Evolutionary conservation across 2,888 invertebrate genomes (phyloP).

Genomic region (Agrotis puta): DNA sequence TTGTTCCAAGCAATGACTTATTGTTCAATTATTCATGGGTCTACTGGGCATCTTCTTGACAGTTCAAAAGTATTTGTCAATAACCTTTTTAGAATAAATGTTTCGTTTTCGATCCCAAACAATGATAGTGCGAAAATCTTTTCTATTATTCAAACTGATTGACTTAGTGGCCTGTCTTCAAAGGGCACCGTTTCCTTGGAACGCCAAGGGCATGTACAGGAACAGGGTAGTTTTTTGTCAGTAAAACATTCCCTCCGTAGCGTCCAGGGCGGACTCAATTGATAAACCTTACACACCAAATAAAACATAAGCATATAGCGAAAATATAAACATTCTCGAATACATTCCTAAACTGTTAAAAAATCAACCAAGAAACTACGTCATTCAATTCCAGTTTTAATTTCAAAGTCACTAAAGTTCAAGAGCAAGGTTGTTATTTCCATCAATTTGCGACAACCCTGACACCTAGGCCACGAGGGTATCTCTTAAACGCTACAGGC

Average conservation of each 20-base stretch:
- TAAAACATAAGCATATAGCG: no score
- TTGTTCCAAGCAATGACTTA: background rate
- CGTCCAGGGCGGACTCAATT: no score
- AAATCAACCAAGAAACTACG: background rate
- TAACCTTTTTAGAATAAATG: background rate
- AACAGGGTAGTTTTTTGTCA: no score
- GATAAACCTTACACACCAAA: no score
- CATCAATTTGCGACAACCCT: slow-evolving; percentile 63
- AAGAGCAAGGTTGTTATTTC: slow-evolving; percentile 37
- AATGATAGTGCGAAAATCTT: no score
- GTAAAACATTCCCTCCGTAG: no score
- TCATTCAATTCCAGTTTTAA: slow-evolving; percentile 33
- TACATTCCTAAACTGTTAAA: background rate
- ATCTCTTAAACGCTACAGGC: background rate
- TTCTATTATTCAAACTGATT: background rate
- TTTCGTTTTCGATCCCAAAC: background rate
- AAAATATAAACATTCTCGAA: background rate
- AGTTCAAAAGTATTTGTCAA: background rate
- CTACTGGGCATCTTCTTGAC: background rate
- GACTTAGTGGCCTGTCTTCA: no score
- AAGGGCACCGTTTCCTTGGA: no score
- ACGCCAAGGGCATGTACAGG: no score
- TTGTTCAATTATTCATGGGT: background rate
- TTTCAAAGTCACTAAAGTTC: slow-evolving; percentile 47
- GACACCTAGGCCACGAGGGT: background rate